Percentiles rank a stretch among this genome's conserved stretches.
Conservation (phyloP, 2,113 vertebrate species). For the Tragelaphus scriptus region DNA sequence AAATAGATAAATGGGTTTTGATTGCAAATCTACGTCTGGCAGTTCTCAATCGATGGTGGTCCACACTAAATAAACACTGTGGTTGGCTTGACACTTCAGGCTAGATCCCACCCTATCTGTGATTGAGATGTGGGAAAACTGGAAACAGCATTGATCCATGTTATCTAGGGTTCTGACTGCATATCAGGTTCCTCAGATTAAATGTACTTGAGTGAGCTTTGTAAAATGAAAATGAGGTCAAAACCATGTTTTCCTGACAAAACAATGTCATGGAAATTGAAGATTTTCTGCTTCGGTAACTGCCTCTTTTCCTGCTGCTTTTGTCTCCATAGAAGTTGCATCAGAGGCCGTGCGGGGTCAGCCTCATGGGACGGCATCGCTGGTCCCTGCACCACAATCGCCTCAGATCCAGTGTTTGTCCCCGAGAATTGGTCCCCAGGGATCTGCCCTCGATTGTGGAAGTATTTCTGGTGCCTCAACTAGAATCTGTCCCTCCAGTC, state of each 20-base stretch:
- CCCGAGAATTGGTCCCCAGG: rapidly evolving
- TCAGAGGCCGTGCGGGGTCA: neutral
- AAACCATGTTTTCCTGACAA: neutral
- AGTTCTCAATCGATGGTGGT: neutral
- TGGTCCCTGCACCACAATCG: rapidly evolving
- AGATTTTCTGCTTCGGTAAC: neutral
- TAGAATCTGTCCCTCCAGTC: neutral
- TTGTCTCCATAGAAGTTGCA: neutral
- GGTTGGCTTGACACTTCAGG: neutral
- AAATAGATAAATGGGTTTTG: neutral
- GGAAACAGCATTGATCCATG: neutral
- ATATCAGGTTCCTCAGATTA: neutral
- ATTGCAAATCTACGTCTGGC: neutral
- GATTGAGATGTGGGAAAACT: neutral
- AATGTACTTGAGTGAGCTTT: neutral
- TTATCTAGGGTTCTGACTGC: neutral
- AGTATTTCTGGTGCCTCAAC: neutral
- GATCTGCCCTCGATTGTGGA: neutral
- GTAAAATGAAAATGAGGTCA: neutral
- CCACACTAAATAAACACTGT: neutral
- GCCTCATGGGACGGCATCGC: too few species aligned
- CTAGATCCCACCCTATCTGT: neutral
- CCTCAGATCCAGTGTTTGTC: too few species aligned
- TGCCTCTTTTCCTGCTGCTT: neutral
- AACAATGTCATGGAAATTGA: neutral